phyloP scores from a whole-genome alignment of 2,888 invertebrate species.

The Syrphus vitripennis region DNA sequence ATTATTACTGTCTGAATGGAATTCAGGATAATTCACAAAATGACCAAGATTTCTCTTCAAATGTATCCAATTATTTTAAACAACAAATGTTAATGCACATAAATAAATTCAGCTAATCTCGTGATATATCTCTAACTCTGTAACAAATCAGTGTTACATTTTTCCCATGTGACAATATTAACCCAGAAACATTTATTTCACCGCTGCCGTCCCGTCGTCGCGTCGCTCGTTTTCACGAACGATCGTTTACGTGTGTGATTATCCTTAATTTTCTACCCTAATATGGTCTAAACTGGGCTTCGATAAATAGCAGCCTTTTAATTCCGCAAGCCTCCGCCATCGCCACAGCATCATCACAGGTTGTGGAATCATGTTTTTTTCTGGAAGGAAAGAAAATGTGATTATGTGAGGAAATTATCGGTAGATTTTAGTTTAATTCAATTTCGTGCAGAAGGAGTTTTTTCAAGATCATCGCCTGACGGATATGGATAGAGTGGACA shows the following conservation, averaged over 20 bases:
- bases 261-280: constrained; percentile 51
- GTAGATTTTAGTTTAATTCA: constrained; percentile 56
- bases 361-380: neutral
- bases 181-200: constrained; percentile 6
- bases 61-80: neutral
- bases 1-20: neutral
- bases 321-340: constrained; percentile 22
- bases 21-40: neutral
- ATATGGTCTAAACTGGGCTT: constrained; percentile 33
- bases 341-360: neutral
- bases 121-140: neutral
- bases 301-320: constrained; percentile 57
- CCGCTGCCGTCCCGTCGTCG: neutral
- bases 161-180: constrained; percentile 40
- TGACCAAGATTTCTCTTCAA: neutral
- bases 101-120: neutral
- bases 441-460: constrained; percentile 49
- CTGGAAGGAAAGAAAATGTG: constrained; percentile 15
- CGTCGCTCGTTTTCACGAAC: constrained; percentile 59
- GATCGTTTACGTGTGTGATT: constrained; percentile 56
- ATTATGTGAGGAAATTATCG: constrained; percentile 51
- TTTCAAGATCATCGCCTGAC: constrained; percentile 17
- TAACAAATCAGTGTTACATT: constrained; percentile 14
- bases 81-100: neutral
- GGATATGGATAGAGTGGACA: neutral